Percentiles rank a stretch among this genome's conserved stretches.
Conservation (phyloP, 1,140 invertebrate genomes). For the Drosophila parvula region DNA sequence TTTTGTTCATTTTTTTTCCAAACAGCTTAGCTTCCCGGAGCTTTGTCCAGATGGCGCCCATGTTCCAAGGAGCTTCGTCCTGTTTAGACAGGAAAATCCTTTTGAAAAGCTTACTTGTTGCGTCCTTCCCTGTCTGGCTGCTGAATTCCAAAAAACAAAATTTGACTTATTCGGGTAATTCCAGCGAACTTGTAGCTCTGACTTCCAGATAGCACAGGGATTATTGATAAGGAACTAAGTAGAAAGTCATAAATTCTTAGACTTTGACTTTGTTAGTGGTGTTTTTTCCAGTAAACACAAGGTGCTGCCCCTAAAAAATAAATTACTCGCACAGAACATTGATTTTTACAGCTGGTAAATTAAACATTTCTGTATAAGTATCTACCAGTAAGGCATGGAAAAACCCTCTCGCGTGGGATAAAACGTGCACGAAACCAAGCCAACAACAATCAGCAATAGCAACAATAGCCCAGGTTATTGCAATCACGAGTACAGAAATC, state of each 20-base stretch:
- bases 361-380: background rate
- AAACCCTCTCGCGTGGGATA: slow-evolving; percentile 38
- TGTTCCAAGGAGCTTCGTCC: slow-evolving; percentile 35
- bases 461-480: slow-evolving; percentile 14
- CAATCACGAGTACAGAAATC: slow-evolving; percentile 19
- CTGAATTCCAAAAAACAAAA: slow-evolving; percentile 1
- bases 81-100: slow-evolving; percentile 51
- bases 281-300: background rate
- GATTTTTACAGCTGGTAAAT: background rate
- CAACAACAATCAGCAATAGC: slow-evolving; percentile 29
- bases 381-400: slow-evolving; percentile 1
- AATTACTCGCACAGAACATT: background rate
- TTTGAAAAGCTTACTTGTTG: slow-evolving; percentile 56
- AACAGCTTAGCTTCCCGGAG: slow-evolving; percentile 30
- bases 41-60: slow-evolving; percentile 55
- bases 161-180: slow-evolving; percentile 4
- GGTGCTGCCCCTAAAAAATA: too few relatives aligned
- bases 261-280: background rate
- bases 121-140: background rate
- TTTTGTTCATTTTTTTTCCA: background rate
- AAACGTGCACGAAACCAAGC: slow-evolving; percentile 48
- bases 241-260: background rate
- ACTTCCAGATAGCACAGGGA: background rate
- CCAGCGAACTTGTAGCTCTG: slow-evolving; percentile 1
- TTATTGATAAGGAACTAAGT: slow-evolving; percentile 5